A percentile compares a stretch with the other conserved stretches of the same genome.
Evolutionary conservation across 2,113 vertebrate species (phyloP).

Genomic region (Vulpes lagopus): DNA sequence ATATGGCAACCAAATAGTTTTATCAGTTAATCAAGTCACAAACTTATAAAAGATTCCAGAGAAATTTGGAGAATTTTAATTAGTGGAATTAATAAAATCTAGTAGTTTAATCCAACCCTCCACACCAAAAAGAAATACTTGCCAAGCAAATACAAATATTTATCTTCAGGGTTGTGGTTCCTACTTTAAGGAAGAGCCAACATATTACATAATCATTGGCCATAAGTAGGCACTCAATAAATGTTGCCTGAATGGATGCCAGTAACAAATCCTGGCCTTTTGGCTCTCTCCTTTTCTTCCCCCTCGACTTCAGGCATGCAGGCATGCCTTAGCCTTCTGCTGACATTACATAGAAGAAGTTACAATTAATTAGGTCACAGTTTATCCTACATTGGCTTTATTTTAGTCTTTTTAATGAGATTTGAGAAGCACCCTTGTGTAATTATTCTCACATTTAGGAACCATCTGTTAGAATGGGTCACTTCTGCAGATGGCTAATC

Average conservation of each 20-base stretch:
- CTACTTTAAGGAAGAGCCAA: neutral
- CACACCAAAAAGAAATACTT: constrained; percentile 45
- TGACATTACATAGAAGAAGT: constrained; percentile 56
- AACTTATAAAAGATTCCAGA: constrained; percentile 16
- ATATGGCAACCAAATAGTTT: neutral
- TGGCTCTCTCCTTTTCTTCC: neutral
- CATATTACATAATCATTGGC: neutral
- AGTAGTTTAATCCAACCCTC: neutral
- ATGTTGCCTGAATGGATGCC: neutral
- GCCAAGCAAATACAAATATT: constrained; percentile 49
- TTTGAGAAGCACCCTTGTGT: constrained; percentile 77
- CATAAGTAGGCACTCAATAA: neutral
- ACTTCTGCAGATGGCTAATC: constrained; percentile 78
- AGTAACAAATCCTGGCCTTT: neutral
- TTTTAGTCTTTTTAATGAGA: constrained; percentile 78
- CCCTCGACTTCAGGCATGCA: neutral
- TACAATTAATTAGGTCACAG: constrained; percentile 79
- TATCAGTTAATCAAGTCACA: neutral
- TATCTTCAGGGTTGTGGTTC: neutral
- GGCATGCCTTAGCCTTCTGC: constrained; percentile 33
- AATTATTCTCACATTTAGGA: constrained; percentile 81
- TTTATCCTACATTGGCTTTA: constrained; percentile 77
- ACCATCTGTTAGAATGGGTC: constrained; percentile 81
- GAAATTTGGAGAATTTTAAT: neutral
- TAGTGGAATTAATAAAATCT: neutral